A percentile compares a stretch with the other conserved stretches of the same genome.
These are phyloP conservation scores for Chrosomus eos DNA, from an alignment of 2,797 vertebrate species.

Conservation along the genomic window DNA sequence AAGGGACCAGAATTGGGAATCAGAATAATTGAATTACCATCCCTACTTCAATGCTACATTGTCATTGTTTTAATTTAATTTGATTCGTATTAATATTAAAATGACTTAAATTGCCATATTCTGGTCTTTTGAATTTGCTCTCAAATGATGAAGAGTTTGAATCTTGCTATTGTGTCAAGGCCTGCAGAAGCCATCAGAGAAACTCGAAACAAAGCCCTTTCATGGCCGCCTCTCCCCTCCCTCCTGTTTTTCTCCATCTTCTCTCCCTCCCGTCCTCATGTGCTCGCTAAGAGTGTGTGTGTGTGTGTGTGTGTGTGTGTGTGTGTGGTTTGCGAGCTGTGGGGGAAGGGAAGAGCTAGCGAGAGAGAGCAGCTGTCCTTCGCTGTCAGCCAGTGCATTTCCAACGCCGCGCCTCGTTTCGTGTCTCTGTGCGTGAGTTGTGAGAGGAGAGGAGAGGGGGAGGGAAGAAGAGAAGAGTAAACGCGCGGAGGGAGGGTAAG, in stretches of 20 bases:
- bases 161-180: slow-evolving; percentile 5
- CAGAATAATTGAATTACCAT: background rate
- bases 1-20: background rate
- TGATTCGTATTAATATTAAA: background rate
- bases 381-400: slow-evolving; percentile 63
- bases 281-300: slow-evolving; percentile 36
- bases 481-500: slow-evolving; percentile 50
- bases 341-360: slow-evolving; percentile 41
- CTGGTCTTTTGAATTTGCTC: background rate
- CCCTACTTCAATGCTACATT: background rate
- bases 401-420: slow-evolving; percentile 53
- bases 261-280: slow-evolving; percentile 38
- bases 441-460: slow-evolving; percentile 36
- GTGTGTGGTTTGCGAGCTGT: slow-evolving; percentile 3
- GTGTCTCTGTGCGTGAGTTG: slow-evolving; percentile 49
- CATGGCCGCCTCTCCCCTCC: slow-evolving; percentile 54
- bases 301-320: slow-evolving; percentile 13
- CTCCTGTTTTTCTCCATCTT: slow-evolving; percentile 37
- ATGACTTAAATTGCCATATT: background rate
- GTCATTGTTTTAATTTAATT: background rate
- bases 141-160: background rate
- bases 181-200: slow-evolving; percentile 60
- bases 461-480: slow-evolving; percentile 23
- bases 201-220: slow-evolving; percentile 63
- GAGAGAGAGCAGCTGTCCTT: slow-evolving; percentile 62